Evolutionary conservation across 2,797 vertebrate species (phyloP), one percentile per base, ranked within the genome.

Genomic region (Rhabdophis nuchalis): DNA sequence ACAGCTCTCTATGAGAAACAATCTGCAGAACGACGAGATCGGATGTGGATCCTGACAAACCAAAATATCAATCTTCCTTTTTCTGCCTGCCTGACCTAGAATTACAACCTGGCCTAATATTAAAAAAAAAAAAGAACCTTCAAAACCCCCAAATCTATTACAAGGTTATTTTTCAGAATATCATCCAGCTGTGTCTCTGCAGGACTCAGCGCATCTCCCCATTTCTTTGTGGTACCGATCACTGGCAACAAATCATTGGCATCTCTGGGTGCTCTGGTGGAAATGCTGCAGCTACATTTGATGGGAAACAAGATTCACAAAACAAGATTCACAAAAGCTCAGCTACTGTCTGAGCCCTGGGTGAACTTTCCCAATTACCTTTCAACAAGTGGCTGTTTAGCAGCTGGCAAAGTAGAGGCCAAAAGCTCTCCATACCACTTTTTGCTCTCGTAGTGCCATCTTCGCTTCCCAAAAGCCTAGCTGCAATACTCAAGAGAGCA

Each of bases 401-500:
- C 29, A 92, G 0, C 0, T 0, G 0, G 29, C 85, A 95, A 89
- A 60, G 90, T 64, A 94, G 93, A 93, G 52, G 57, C 56, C 77
- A 88, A 85, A 12, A 2, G 89, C 29, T 95, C 94, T 85, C 86
- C 91, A 89, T 46, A 93, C 89, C 93, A 4, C 0, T 0, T 0
- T 88, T 60, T 91, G 60, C 92, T 95, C 93, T 10, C 85, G 0
- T 36, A 50, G 85, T 64, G 93, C n/a, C 29, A 93, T 54, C 60
- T 11, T 89, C 92, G 36, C 87, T 90, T 14, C 0, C 56, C 7
- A 41, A 90, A 88, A 93, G 93, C 90, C 27, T 25, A 91, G 54
- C 58, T 68, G 41, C 86, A 94, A 94, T 95, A 93, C 96, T 92
- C 93, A 93, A 92, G 93, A 94, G 95, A 96, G 93, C 18, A 1